Evolutionary conservation across 2,797 vertebrate genomes (phyloP), one percentile per base, ranked within the genome.

Genomic region (Enteromius fasciolatus): DNA sequence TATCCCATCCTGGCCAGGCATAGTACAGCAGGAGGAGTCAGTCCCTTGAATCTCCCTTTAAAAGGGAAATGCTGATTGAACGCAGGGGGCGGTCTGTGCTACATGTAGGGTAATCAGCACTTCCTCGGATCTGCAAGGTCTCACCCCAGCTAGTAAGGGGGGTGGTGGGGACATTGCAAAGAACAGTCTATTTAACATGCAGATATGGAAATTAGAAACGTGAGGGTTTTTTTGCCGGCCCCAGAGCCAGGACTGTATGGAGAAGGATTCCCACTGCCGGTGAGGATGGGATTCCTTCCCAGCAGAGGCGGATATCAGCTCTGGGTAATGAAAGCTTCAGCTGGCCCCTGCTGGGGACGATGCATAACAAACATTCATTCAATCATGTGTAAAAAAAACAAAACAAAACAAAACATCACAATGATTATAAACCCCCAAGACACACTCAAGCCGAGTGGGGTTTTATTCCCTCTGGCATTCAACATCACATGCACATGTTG

Each of bases 81-180:
- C 80, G 57, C 75, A 75, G 54, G 80, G 86, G 25, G 72, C 66
- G 70, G 85, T 48, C 86, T 77, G 80, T 52, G 86, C 68, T 86
- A 91, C 91, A 89, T 91, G 87, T 90, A 90, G 80, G 89, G 89
- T 87, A 87, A 89, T 85, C 84, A 67, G 59, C 23, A 31, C 48
- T 69, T 88, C 82, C 82, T 80, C n/a, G 12, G 59, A 72, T 70
- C 61, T 31, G 57, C 73, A 41, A 68, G 25, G 69, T 66, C 28
- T 79, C 54, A 52, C 69, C 54, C 50, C 63, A 69, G 63, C 31
- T 78, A 67, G 74, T 14, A 9, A 17, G 33, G 54, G 33, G 44
- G 74, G 54, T 8, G 4, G 50, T 59, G 36, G 36, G 12, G 33
- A 39, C 28, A 76, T 10, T 48, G 48, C 50, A 31, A 76, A 10